Evolutionary conservation across 2,113 vertebrate species (phyloP).

Genomic region (Zootoca vivipara): DNA sequence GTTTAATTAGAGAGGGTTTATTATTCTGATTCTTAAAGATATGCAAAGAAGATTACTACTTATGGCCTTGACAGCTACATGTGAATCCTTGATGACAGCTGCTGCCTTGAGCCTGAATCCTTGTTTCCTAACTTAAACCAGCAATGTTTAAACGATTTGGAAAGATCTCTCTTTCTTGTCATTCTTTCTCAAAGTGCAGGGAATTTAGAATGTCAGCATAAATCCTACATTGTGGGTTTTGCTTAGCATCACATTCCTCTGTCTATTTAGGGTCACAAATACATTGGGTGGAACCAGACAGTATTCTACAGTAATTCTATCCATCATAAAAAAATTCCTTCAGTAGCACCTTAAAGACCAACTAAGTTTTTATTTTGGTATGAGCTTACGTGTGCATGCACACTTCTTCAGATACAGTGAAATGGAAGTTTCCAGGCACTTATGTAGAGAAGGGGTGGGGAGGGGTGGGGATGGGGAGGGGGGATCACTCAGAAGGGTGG

Average conservation of each 20-base stretch:
- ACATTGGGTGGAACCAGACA: no score
- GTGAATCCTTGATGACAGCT: slow-evolving; percentile 46
- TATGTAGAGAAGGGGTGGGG: no score
- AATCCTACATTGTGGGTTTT: background rate
- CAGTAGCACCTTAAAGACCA: no score
- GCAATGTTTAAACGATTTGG: slow-evolving; percentile 34
- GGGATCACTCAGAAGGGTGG: no score
- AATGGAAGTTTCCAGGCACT: no score
- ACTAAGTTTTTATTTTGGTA: no score
- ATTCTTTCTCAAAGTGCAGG: background rate
- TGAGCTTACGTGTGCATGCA: no score
- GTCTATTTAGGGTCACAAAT: background rate
- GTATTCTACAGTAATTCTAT: no score
- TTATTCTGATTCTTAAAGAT: slow-evolving; percentile 44
- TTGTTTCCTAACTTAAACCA: slow-evolving; percentile 59
- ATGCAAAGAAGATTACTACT: slow-evolving; percentile 60
- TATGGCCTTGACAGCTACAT: slow-evolving; percentile 47
- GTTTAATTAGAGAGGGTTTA: slow-evolving; percentile 65
- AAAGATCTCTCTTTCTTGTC: background rate
- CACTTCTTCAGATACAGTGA: no score
- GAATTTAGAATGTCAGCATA: slow-evolving; percentile 31
- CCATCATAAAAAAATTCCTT: no score
- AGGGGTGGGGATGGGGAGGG: no score
- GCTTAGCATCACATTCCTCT: background rate
- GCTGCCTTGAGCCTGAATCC: slow-evolving; percentile 34